Conservation (phyloP, 2,888 invertebrate species). For the Tipula unca region DNA sequence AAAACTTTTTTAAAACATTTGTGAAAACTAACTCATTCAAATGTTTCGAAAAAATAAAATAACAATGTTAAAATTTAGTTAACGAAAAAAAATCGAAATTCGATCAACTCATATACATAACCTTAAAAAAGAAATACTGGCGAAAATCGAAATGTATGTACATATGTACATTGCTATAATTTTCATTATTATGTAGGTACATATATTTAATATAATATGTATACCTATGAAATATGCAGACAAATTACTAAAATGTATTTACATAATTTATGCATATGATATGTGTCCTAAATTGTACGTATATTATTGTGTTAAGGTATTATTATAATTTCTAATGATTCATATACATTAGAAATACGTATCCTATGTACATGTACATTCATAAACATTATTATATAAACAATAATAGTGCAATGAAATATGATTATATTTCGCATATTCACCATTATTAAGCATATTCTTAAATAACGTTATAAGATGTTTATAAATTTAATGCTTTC, state of each 20-base stretch:
- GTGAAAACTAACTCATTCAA: not conserved
- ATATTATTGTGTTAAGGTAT: not conserved
- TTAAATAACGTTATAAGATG: not conserved
- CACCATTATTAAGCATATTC: not conserved
- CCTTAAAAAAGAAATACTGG: not conserved
- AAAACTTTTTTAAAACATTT: not conserved
- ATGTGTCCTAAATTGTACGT: conserved; percentile 1
- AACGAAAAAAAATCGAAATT: not conserved
- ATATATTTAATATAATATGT: not conserved
- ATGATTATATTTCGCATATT: not conserved
- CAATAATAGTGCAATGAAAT: not conserved
- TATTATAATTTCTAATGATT: not conserved
- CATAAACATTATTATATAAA: too few relatives aligned
- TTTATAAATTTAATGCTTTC: not conserved
- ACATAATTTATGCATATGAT: too few relatives aligned
- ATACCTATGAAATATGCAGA: not conserved
- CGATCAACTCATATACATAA: conserved; percentile 14
- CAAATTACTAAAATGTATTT: not conserved
- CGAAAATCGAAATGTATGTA: not conserved
- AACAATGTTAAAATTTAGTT: not conserved
- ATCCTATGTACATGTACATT: not conserved
- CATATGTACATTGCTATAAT: not conserved
- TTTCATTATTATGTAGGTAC: not conserved
- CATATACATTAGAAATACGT: too few relatives aligned
- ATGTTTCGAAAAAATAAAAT: not conserved